These are phyloP conservation scores for Epinephelus awoara DNA, from an alignment of 2,797 vertebrate genomes.

Conservation along the genomic window DNA sequence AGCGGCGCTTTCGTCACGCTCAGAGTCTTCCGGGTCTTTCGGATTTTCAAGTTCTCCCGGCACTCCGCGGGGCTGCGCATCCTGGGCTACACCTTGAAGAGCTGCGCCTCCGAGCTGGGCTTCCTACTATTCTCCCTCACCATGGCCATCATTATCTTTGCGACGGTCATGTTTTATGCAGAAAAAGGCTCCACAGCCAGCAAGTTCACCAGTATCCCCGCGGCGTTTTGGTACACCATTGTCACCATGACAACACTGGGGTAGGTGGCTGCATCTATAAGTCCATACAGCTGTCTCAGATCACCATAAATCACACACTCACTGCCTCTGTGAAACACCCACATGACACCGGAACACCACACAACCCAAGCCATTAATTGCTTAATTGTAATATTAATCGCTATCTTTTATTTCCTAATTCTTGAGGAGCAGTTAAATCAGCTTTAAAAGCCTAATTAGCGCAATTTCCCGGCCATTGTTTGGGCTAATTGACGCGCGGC, in stretches of 20 bases:
- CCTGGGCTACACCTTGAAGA: constrained; percentile 96
- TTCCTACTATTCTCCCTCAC: constrained; percentile 98
- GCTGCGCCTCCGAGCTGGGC: constrained; percentile 95
- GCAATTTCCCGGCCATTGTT: constrained; percentile 8
- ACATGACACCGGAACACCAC: background rate
- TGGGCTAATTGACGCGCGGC: constrained; percentile 28
- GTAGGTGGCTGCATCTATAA: constrained; percentile 84
- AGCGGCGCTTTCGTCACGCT: constrained; percentile 97
- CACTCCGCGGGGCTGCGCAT: constrained; percentile 96
- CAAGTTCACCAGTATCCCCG: constrained; percentile 98
- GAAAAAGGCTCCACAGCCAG: constrained; percentile 94
- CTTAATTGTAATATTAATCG: background rate
- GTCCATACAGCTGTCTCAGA: constrained; percentile 13
- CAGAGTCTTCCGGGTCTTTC: constrained; percentile 95
- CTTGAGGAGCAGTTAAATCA: background rate
- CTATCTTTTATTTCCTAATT: background rate
- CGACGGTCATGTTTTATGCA: constrained; percentile 98
- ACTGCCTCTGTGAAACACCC: background rate
- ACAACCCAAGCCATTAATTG: background rate
- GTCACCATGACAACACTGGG: constrained; percentile 99
- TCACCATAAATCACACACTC: background rate
- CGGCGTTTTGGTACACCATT: constrained; percentile 98
- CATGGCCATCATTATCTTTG: constrained; percentile 99
- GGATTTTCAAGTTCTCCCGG: constrained; percentile 98
- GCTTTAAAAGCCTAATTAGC: constrained; percentile 10